These are phyloP conservation scores for Lypha dubia DNA, from an alignment of 2,888 invertebrate species.

Conservation along the genomic window DNA sequence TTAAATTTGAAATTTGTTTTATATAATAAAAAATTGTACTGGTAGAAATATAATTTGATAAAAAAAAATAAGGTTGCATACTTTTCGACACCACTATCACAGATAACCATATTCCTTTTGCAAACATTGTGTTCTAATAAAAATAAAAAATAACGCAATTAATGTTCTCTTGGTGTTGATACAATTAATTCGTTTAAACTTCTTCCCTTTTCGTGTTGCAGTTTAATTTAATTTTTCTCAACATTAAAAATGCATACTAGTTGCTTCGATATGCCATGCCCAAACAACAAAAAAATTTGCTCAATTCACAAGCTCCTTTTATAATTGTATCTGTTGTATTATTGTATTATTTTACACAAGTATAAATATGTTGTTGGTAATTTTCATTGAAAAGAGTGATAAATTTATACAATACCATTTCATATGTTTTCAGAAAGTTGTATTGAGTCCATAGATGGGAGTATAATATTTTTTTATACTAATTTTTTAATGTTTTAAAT, in stretches of 20 bases:
- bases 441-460: too few relatives aligned
- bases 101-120: constrained; percentile 11
- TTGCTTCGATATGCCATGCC: constrained; percentile 11
- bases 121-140: constrained; percentile 35
- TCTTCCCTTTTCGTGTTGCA: constrained; percentile 71
- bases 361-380: too few relatives aligned
- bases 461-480: too few relatives aligned
- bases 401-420: too few relatives aligned
- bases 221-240: constrained; percentile 71
- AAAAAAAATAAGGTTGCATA: neutral
- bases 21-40: neutral
- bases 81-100: constrained; percentile 11
- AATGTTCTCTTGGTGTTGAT: constrained; percentile 72
- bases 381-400: too few relatives aligned
- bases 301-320: too few relatives aligned
- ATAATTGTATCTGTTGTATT: too few relatives aligned
- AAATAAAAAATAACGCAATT: constrained; percentile 65
- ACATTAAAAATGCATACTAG: constrained; percentile 41
- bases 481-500: too few relatives aligned
- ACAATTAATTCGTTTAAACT: constrained; percentile 72
- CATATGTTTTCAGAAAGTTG: too few relatives aligned
- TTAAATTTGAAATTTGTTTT: neutral
- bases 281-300: too few relatives aligned
- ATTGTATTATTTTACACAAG: too few relatives aligned
- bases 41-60: too few relatives aligned